phyloP scores from a whole-genome alignment of 2,113 vertebrate genomes.

The Sinosuthora webbiana region DNA sequence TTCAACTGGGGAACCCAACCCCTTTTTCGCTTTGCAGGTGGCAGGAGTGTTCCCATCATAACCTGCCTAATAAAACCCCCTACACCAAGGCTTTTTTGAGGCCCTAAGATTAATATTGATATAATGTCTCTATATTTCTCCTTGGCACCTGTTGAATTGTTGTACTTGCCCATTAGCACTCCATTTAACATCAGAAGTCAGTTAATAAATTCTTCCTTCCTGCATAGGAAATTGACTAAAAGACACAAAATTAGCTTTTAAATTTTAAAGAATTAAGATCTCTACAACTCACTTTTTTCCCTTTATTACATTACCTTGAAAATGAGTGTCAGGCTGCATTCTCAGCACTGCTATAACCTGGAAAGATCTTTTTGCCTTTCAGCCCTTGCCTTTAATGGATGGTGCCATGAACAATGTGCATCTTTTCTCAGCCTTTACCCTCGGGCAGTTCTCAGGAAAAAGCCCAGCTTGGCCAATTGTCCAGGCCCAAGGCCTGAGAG shows the following conservation, averaged over 20 bases:
- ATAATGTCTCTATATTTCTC: slow-evolving; percentile 76
- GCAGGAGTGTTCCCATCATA: slow-evolving; percentile 40
- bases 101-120: slow-evolving; percentile 77
- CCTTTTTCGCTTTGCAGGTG: background rate
- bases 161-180: slow-evolving; percentile 81
- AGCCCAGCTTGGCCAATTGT: slow-evolving; percentile 61
- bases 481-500: slow-evolving; percentile 61
- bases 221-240: slow-evolving; percentile 83
- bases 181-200: slow-evolving; percentile 80
- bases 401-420: background rate
- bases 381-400: slow-evolving; percentile 26
- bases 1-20: background rate
- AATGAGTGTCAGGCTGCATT: slow-evolving; percentile 31
- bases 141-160: slow-evolving; percentile 81
- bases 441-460: slow-evolving; percentile 63
- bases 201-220: slow-evolving; percentile 83
- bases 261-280: slow-evolving; percentile 86
- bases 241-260: slow-evolving; percentile 86
- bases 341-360: slow-evolving; percentile 18
- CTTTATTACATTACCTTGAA: slow-evolving; percentile 70
- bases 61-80: slow-evolving; percentile 33
- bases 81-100: slow-evolving; percentile 47
- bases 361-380: slow-evolving; percentile 31
- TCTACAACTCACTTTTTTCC: slow-evolving; percentile 59
- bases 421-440: slow-evolving; percentile 53